Evolutionary conservation across 1,140 invertebrate genomes (phyloP).

Genomic region (Drosophila bocki): DNA sequence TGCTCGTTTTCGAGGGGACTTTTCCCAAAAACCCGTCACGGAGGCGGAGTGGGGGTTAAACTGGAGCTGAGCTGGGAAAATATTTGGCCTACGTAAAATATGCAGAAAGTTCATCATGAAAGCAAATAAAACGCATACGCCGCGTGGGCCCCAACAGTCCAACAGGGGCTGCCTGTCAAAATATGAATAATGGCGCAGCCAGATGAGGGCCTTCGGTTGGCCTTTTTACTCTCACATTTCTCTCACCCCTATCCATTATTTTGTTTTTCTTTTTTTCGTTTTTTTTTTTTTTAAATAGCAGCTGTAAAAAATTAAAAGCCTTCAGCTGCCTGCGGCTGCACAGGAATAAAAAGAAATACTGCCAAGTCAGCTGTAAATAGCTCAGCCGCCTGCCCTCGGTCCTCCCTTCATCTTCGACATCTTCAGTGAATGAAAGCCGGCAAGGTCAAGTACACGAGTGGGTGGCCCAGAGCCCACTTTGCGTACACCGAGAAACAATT

Average conservation of each 20-base stretch:
- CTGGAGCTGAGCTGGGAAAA: conserved; percentile 26
- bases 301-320: conserved; percentile 77
- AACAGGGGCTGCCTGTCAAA: conserved; percentile 66
- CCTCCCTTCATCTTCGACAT: background rate
- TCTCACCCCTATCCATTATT: background rate
- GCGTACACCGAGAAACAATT: conserved; percentile 10
- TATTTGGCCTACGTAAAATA: conserved; percentile 68
- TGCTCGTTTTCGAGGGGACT: conserved; percentile 46
- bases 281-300: conserved; percentile 58
- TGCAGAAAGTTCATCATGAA: conserved; percentile 70
- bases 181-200: conserved; percentile 72
- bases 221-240: conserved; percentile 30
- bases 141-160: conserved; percentile 52
- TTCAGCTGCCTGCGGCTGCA: conserved; percentile 55
- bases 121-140: conserved; percentile 81
- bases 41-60: background rate
- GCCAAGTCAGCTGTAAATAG: conserved; percentile 72
- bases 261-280: conserved; percentile 21
- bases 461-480: conserved; percentile 12
- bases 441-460: conserved; percentile 61
- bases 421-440: conserved; percentile 54
- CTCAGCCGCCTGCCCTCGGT: conserved; percentile 25
- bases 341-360: conserved; percentile 47
- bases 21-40: background rate
- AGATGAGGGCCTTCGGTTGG: conserved; percentile 34